Base-by-base conservation (phyloP, 2,888 invertebrate species). In the Blastobasis adustella region DNA sequence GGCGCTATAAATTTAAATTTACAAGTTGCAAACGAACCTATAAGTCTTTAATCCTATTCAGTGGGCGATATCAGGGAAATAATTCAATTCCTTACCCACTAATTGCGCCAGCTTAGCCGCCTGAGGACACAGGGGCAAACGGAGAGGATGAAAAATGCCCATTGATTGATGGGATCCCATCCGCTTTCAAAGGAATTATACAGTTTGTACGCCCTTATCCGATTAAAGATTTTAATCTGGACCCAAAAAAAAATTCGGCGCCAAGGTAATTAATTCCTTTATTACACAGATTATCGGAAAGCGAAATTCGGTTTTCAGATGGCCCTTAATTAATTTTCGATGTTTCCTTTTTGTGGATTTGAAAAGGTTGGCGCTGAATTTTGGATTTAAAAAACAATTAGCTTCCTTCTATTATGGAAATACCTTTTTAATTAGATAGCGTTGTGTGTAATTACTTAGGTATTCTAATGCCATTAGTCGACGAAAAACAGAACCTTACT, bases 191-290 rank as follows among this genome's bases (percentile, higher is more conserved):
- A 66, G 61, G 73, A 71, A 76, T 73, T 76, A 67, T 69, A 58
- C 66, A 73, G 63, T 72, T 71, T 62, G 57, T 59, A 66, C 69
- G 69, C 69, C 69, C 75, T 78, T 75, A 78, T 76, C 67, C 65
- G 71, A 78, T 79, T 75, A 74, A 76, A 65, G 65, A 66, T 63
- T 71, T 73, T 75, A 76, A 76, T 76, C 73, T 69, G n/a, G 41
- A 37, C 9, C 46, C 10, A 63, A 62, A 62, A 68, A n/a, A 68
- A 59, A 67, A 71, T 70, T 69, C 70, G 59, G 63, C 64, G 65
- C 58, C 60, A 61, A 59, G 65, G 69, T 78, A 79, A 79, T 82
- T 79, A 79, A 77, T 79, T 76, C 69, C 66, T 68, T 73, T 73
- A 73, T 74, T 76, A 69, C 59, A 63, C 59, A 63, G 65, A 71